Evolutionary conservation across 2,888 invertebrate species (phyloP).

Genomic region (Anorthoa munda): DNA sequence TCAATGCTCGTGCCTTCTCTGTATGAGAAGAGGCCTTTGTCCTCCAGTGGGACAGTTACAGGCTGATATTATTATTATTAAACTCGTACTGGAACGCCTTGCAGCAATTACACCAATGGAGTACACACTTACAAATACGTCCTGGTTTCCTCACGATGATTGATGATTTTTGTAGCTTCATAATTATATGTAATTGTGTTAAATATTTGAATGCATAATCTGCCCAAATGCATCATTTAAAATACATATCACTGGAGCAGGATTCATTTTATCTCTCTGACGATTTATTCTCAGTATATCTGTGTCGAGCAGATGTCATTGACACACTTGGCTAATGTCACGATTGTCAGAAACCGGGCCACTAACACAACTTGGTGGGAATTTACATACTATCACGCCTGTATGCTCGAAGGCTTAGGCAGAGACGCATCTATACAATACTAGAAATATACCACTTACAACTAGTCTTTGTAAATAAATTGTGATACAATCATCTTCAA

Average conservation of each 20-base stretch:
- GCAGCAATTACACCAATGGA: too few relatives aligned
- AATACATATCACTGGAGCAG: conserved; percentile 16
- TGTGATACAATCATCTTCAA: conserved; percentile 40
- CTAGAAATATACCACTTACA: conserved; percentile 54
- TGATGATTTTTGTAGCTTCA: too few relatives aligned
- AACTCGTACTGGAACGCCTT: too few relatives aligned
- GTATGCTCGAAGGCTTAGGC: too few relatives aligned
- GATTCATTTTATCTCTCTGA: conserved; percentile 36
- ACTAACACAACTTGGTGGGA: conserved; percentile 66
- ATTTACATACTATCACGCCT: conserved; percentile 33
- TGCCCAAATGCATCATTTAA: background rate
- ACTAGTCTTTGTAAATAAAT: conserved; percentile 67
- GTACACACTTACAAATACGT: too few relatives aligned
- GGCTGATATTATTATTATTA: too few relatives aligned
- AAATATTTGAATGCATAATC: background rate
- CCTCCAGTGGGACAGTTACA: too few relatives aligned
- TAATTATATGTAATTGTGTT: background rate
- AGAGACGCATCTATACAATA: conserved; percentile 16
- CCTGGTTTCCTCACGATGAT: too few relatives aligned
- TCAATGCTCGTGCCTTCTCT: too few relatives aligned
- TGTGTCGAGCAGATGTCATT: conserved; percentile 33
- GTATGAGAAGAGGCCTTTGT: too few relatives aligned
- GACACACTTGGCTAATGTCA: conserved; percentile 34
- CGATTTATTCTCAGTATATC: conserved; percentile 43
- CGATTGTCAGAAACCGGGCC: conserved; percentile 44